Percentiles rank a stretch among this genome's conserved stretches.
phyloP scores from a whole-genome alignment of 2,888 invertebrate species.

The Sialis lutaria region DNA sequence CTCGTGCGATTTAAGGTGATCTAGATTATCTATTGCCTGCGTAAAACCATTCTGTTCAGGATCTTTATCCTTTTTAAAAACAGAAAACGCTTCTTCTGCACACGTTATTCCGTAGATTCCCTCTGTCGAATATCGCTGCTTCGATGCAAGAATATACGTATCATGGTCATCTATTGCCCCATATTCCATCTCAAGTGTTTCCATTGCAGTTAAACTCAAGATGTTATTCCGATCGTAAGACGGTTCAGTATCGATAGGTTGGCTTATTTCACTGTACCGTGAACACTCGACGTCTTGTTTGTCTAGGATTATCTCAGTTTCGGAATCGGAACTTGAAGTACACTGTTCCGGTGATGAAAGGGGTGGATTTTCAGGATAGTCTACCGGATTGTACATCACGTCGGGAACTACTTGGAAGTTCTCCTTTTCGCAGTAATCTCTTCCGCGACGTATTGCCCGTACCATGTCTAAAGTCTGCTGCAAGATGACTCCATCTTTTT shows the following conservation, averaged over 20 bases:
- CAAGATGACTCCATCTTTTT: slow-evolving; percentile 15
- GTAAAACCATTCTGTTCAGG: not conserved
- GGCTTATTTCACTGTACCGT: not conserved
- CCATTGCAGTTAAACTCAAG: slow-evolving; percentile 2
- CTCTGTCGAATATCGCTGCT: not conserved
- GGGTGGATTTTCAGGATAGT: slow-evolving; percentile 6
- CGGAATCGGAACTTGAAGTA: slow-evolving; percentile 3
- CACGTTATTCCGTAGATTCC: not conserved
- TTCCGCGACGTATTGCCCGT: slow-evolving; percentile 2
- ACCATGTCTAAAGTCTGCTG: slow-evolving; percentile 5
- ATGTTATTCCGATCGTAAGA: not conserved
- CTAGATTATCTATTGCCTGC: slow-evolving; percentile 17
- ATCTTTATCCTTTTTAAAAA: not conserved
- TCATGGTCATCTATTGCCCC: not conserved
- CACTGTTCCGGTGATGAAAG: slow-evolving; percentile 6
- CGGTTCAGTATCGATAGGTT: not conserved
- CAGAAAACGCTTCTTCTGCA: not conserved
- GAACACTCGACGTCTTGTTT: not conserved
- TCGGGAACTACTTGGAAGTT: slow-evolving; percentile 9
- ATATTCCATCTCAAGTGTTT: slow-evolving; percentile 3
- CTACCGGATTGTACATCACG: slow-evolving; percentile 6
- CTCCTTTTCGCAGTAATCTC: slow-evolving; percentile 7
- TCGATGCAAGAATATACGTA: not conserved
- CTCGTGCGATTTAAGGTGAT: slow-evolving; percentile 18
- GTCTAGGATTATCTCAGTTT: slow-evolving; percentile 2